Conservation (phyloP, 2,113 vertebrate species). For the Neomonachus schauinslandi region DNA sequence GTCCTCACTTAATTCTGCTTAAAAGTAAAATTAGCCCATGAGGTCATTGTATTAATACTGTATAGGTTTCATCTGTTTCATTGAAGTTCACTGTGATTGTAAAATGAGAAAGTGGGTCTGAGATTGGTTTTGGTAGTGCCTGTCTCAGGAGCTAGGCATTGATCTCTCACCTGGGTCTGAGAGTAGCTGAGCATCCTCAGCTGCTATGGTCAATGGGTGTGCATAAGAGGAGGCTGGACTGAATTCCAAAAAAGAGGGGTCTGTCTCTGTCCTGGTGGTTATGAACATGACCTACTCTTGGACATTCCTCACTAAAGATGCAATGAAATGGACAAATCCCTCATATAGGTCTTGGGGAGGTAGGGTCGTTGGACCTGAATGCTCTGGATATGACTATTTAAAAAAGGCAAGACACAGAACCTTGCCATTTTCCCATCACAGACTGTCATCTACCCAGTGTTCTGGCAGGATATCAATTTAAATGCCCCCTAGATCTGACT, state of each 20-base stretch:
- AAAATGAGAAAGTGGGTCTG: not conserved
- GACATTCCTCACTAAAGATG: not conserved
- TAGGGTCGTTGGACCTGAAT: rapidly evolving
- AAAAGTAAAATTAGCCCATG: constrained; percentile 77
- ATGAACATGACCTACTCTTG: not conserved
- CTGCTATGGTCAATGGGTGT: not conserved
- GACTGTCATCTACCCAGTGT: no score
- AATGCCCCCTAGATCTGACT: not conserved
- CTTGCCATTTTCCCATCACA: no score
- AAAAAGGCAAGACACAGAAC: no score
- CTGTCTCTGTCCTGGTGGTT: no score
- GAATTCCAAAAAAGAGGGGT: not conserved
- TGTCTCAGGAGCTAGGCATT: not conserved
- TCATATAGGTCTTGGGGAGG: not conserved
- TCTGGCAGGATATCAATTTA: no score
- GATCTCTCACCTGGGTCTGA: not conserved
- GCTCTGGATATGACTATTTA: not conserved
- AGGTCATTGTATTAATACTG: constrained; percentile 34
- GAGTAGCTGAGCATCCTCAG: not conserved
- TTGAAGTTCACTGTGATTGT: constrained; percentile 46
- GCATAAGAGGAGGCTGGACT: not conserved
- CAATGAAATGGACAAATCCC: not conserved
- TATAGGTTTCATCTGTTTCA: constrained; percentile 75
- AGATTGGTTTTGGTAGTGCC: not conserved
- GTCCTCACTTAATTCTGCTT: constrained; percentile 51